A percentile compares a stretch with the other conserved stretches of the same genome.
Evolutionary conservation across 2,888 invertebrate species (phyloP).

Genomic region (Ormyrus nitidulus): DNA sequence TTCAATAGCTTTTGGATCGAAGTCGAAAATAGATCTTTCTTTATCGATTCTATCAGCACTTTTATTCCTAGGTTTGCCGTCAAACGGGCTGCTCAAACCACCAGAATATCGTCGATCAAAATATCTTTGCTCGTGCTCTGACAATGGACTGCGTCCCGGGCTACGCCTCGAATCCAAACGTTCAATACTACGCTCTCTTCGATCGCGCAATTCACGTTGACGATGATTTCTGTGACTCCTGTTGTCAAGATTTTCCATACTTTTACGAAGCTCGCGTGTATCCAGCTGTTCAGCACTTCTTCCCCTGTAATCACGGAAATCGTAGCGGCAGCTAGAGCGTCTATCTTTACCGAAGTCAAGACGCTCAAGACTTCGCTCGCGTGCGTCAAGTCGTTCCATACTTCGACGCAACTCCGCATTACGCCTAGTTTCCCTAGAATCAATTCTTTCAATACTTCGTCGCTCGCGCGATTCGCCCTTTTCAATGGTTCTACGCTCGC

Average conservation of each 20-base stretch:
- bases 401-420: constrained; percentile 67
- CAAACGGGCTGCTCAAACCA: constrained; percentile 62
- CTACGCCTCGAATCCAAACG: constrained; percentile 62
- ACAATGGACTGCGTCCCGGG: constrained; percentile 58
- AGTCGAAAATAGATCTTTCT: constrained; percentile 67
- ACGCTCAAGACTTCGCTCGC: constrained; percentile 65
- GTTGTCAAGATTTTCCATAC: constrained; percentile 64
- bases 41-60: constrained; percentile 70
- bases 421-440: constrained; percentile 64
- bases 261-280: constrained; percentile 64
- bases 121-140: constrained; percentile 68
- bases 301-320: constrained; percentile 62
- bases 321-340: constrained; percentile 57
- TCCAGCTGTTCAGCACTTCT: constrained; percentile 69
- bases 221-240: constrained; percentile 50
- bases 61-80: constrained; percentile 63
- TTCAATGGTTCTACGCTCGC: constrained; percentile 66
- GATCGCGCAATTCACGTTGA: constrained; percentile 37
- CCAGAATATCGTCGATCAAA: constrained; percentile 68
- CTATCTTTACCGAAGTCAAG: constrained; percentile 62
- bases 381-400: constrained; percentile 67
- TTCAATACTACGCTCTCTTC: constrained; percentile 66
- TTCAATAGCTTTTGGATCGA: constrained; percentile 69
- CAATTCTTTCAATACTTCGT: constrained; percentile 62
- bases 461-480: constrained; percentile 65